Base-by-base conservation (phyloP, 2,888 invertebrate genomes). In the Epirrhoe alternata region DNA sequence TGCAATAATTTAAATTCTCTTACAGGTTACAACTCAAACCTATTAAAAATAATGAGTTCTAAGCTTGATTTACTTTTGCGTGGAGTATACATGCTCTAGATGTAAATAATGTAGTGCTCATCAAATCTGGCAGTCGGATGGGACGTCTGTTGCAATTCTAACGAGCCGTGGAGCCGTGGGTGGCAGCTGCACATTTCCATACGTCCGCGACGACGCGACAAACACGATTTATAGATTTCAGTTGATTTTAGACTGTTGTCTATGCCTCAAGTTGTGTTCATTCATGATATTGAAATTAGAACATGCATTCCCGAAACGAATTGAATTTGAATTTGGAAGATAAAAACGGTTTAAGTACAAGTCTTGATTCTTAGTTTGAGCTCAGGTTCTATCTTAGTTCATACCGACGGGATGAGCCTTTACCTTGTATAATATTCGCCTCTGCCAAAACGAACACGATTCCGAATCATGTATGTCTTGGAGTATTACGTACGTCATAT, bases 161-260 rank as follows among this genome's bases (percentile, higher is more conserved):
- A 69, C 69, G 69, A 69, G 66, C 42, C 30, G n/a, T 51, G 45
- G 53, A 56, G 14, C 56, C 35, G 73, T 71, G 69, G 69, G 62
- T 73, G 73, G 71, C 71, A 58, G 49, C 59, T 60, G 55, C 61
- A 31, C 51, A 73, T 73, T 73, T 66, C 60, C 73, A 73, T 73
- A 71, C 62, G 73, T 70, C 73, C 50, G 47, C 58, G 58, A 55
- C 55, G 38, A 17, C 60, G 53, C 58, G 68, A 68, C 64, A 55
- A 68, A 42, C 68, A 24, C 45, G 55, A 64, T 64, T 64, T 64
- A 60, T 64, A 60, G 64, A 60, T 64, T 53, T 61, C 38, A 61
- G 31, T 52, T 60, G 42, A 59, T 59, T 59, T 59, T 51, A 47
- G 16, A 50, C 38, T 38, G 33, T 35, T 12, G 50, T 31, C 38